These are phyloP conservation scores for Ctenomys sociabilis DNA, from an alignment of 2,113 vertebrate species.

Conservation along the genomic window DNA sequence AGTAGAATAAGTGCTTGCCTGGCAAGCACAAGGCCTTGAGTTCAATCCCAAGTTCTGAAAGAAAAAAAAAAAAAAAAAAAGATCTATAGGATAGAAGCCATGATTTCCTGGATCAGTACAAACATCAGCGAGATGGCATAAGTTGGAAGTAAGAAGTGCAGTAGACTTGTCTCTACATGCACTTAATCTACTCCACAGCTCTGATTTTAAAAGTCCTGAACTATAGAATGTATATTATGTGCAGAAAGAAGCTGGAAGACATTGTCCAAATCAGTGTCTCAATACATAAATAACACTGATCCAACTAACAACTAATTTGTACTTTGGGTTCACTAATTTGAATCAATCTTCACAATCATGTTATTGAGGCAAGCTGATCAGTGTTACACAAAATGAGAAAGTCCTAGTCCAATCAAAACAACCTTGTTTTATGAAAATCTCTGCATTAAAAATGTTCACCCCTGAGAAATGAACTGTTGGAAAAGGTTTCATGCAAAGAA, in stretches of 20 bases:
- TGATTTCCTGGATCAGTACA: background rate
- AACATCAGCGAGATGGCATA: background rate
- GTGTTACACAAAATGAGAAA: conserved; percentile 40
- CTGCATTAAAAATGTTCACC: background rate
- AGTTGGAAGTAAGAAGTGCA: background rate
- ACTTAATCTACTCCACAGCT: background rate
- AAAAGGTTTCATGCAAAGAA: background rate
- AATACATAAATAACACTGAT: background rate
- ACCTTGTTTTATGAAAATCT: conserved; percentile 34
- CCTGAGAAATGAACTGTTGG: background rate
- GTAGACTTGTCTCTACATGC: background rate
- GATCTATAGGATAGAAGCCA: background rate
- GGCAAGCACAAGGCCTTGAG: no score
- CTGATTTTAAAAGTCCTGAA: conserved; percentile 5
- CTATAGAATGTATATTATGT: background rate
- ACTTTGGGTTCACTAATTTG: conserved; percentile 45
- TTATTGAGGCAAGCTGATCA: conserved; percentile 52
- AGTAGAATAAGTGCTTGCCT: no score
- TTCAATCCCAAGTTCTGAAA: no score
- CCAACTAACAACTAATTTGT: conserved; percentile 31
- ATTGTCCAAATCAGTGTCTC: conserved; percentile 22
- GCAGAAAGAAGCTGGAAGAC: background rate
- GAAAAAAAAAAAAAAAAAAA: no score
- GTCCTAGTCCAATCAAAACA: conserved; percentile 27
- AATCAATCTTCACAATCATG: conserved; percentile 49